Evolutionary conservation across 2,888 invertebrate species (phyloP), one percentile per base, ranked within the genome.

Genomic region (Zaprionus bogoriensis): DNA sequence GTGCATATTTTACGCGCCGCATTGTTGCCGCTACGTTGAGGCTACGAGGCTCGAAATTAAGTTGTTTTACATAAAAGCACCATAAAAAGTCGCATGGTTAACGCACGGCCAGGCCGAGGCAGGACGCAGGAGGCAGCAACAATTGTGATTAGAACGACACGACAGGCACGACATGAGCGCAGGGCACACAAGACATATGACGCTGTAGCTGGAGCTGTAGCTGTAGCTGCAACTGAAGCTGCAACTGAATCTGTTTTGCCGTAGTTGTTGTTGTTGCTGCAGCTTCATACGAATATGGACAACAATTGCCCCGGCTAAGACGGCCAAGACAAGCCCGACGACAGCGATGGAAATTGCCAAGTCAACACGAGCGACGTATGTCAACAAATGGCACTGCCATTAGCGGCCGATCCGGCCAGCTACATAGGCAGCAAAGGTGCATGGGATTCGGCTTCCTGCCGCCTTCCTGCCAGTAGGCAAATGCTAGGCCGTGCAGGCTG

Each of bases 41-140:
- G 30, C 12, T 30, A 12, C 30, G 12, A 32, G 32, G 51, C 58
- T 62, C 62, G 73, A 85, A 83, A 83, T 83, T 83, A 83, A 83
- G 82, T 83, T 83, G 85, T 88, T 88, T 83, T 88, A 85, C 87
- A 88, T 87, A 88, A 87, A 88, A 87, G 77, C 72, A 74, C 75
- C 80, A 87, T 88, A 88, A 88, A 88, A 85, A 79, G 79, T 68
- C 74, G 83, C 79, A 79, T 60, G 69, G 79, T 44, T 48, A 79
- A 68, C 64, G 69, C 67, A 62, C 28, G 57, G 54, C 52, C 14
- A 44, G 36, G 57, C 45, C 47, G 32, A 42, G 64, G 42, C 28
- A 41, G 45, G 19, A 9, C 36, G 57, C 1, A 19, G 45, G 28
- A n/a, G 28, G 32, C 54, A 63, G 60, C 36, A 47, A 62, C 80